phyloP scores from a whole-genome alignment of 2,797 vertebrate genomes.

The Lindbergichthys nudifrons region DNA sequence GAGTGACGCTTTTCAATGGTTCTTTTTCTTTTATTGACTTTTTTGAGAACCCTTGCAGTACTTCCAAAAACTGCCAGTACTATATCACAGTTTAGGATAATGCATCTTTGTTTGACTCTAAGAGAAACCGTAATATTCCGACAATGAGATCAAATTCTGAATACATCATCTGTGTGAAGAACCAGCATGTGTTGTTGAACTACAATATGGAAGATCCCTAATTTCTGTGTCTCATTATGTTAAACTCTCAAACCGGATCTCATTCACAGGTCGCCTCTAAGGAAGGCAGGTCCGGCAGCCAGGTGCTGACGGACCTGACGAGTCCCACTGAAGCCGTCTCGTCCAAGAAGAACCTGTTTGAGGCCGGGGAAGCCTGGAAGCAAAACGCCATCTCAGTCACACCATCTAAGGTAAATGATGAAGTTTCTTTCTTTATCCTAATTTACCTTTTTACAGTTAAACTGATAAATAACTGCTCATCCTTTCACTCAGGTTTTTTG shows the following conservation, averaged over 20 bases:
- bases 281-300: constrained; percentile 76
- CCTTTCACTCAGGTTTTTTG: background rate
- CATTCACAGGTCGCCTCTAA: constrained; percentile 83
- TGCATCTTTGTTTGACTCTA: no score
- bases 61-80: no score
- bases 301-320: constrained; percentile 84
- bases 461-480: background rate
- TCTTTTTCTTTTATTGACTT: background rate
- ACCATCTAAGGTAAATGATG: constrained; percentile 83
- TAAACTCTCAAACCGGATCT: background rate
- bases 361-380: constrained; percentile 87
- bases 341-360: constrained; percentile 91
- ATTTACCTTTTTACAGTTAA: background rate
- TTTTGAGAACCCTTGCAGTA: no score
- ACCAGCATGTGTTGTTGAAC: no score
- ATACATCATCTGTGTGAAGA: no score
- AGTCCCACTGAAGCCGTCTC: constrained; percentile 84
- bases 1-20: background rate
- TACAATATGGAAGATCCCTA: background rate
- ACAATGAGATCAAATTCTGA: no score
- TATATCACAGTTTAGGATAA: no score
- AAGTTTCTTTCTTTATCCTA: background rate
- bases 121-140: no score
- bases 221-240: background rate
- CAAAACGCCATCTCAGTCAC: constrained; percentile 70